Base-by-base conservation (phyloP, 2,888 invertebrate species). In the Dascillus cervinus region DNA sequence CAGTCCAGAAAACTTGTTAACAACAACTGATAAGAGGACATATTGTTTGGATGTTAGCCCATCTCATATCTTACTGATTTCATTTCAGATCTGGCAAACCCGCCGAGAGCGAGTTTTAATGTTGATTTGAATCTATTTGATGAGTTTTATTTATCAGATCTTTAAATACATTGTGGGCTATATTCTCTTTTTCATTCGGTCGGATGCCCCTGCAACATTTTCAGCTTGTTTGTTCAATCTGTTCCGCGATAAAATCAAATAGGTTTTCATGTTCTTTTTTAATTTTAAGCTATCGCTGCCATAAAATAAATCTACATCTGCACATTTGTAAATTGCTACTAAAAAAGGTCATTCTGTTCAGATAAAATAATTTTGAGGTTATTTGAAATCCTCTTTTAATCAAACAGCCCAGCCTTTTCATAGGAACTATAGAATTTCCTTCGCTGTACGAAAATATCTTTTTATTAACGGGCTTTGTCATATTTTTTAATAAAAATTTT, bases 71-170 rank as follows among this genome's bases (percentile, higher is more conserved):
- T 47, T 47, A 47, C 48, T 47, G 53, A 53, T 62, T 55, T 58
- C 64, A 64, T 64, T 64, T 64, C 56, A 64, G 64, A 64, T 64
- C 53, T 58, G 61, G 56, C 57, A 32, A 43, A 41, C 38, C 35
- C 29, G 40, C 39, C 46, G 42, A 37, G 36, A 37, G 47, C 47
- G 52, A 58, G 56, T 60, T 62, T 61, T 62, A 63, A 62, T 62
- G 63, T 60, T 62, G 63, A 64, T 63, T 60, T 57, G 57, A 59
- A 64, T 63, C 64, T 63, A 55, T 59, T 60, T 63, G 64, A 62
- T 62, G 62, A 63, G 62, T 58, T 61, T 61, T 58, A 57, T 59
- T 59, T 62, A 62, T 62, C 60, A 51, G 62, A 61, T 61, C 56
- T 43, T 37, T 47, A 41, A 43, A 46, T 29, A 42, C 44, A 42